Conservation (phyloP, 2,797 vertebrate genomes). For the Emydoidea blandingii region DNA sequence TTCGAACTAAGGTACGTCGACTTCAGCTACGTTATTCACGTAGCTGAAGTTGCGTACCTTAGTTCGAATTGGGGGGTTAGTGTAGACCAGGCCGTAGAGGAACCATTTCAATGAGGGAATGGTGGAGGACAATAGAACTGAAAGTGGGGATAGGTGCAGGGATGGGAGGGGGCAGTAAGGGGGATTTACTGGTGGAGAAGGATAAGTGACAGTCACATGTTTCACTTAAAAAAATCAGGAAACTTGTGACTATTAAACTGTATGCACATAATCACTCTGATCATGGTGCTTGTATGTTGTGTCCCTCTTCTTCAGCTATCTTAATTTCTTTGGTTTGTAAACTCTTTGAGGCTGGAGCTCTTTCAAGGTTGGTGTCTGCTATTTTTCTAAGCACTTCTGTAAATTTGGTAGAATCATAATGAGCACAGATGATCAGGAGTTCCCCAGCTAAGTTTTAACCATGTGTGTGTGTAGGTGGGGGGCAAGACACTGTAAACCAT, state of each 20-base stretch:
- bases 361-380: neutral
- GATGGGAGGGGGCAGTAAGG: neutral
- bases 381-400: neutral
- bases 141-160: neutral
- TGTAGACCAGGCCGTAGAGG: neutral
- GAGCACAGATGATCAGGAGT: neutral
- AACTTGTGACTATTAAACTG: neutral
- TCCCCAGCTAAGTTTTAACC: neutral
- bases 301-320: neutral
- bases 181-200: neutral
- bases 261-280: neutral
- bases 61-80: too few species aligned
- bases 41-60: too few species aligned
- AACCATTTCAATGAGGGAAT: neutral
- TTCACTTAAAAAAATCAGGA: neutral
- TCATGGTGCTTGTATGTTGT: neutral
- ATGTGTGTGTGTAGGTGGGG: neutral
- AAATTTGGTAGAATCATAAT: neutral
- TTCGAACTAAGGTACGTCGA: too few species aligned
- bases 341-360: neutral
- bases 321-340: neutral
- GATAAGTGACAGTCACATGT: neutral
- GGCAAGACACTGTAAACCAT: neutral
- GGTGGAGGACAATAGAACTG: neutral
- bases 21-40: too few species aligned